A percentile compares a stretch with the other conserved stretches of the same genome.
phyloP scores from a whole-genome alignment of 2,888 invertebrate genomes.

The Hirtodrosophila confusa region DNA sequence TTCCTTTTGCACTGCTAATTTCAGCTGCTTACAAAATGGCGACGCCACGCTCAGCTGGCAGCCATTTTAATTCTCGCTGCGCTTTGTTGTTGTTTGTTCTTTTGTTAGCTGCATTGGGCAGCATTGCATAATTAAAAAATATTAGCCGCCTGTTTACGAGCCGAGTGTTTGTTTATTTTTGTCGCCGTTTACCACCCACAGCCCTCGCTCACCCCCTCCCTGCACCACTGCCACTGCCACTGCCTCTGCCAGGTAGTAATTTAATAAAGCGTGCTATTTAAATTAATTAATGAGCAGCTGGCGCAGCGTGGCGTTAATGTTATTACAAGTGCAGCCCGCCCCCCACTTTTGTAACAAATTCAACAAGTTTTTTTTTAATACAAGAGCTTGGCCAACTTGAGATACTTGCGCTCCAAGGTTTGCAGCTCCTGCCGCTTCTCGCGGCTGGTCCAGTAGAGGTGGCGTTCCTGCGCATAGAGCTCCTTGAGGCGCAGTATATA shows the following conservation, averaged over 20 bases:
- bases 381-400: neutral
- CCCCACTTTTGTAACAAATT: neutral
- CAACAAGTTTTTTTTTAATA: constrained; percentile 1
- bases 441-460: too few relatives aligned
- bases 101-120: constrained; percentile 37
- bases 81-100: constrained; percentile 13
- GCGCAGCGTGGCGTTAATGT: neutral
- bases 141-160: constrained; percentile 61
- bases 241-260: constrained; percentile 29
- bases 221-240: too few relatives aligned
- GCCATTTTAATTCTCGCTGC: constrained; percentile 44
- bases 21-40: constrained; percentile 73
- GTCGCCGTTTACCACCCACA: neutral
- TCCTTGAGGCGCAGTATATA: constrained; percentile 1
- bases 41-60: constrained; percentile 55
- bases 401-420: constrained; percentile 14
- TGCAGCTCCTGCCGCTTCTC: neutral
- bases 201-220: neutral
- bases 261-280: constrained; percentile 50
- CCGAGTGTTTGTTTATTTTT: constrained; percentile 56
- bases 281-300: constrained; percentile 55
- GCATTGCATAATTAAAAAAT: constrained; percentile 73
- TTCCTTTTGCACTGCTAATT: constrained; percentile 58
- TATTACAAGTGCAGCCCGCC: too few relatives aligned
- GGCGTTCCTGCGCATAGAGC: neutral